Percentiles rank a stretch among this genome's conserved stretches.
Evolutionary conservation across 1,140 invertebrate genomes (phyloP).

Genomic region (Saccostrea glomerata): DNA sequence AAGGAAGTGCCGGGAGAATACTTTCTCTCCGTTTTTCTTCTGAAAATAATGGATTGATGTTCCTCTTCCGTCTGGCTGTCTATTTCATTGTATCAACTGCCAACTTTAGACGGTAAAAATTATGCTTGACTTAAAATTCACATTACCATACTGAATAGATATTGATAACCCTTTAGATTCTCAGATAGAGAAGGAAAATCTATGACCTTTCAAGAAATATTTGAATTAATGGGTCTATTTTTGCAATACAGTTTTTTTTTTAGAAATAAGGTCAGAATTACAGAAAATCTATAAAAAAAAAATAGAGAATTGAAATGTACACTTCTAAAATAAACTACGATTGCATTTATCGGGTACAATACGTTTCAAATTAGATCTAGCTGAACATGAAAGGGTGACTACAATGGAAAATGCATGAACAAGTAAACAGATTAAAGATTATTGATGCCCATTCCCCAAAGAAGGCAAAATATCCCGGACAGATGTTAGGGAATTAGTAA

Average conservation of each 20-base stretch:
- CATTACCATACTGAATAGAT: background rate
- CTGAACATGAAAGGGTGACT: too few species aligned
- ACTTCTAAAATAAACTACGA: too few species aligned
- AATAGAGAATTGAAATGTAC: too few species aligned
- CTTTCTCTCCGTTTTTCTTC: background rate
- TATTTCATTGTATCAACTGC: background rate
- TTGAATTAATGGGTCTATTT: background rate
- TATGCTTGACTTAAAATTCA: background rate
- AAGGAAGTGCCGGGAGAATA: background rate
- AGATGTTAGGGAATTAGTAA: background rate
- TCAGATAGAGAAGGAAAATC: background rate
- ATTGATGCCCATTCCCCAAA: background rate
- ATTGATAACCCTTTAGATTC: background rate
- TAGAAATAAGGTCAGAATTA: too few species aligned
- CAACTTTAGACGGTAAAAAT: background rate
- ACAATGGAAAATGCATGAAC: background rate
- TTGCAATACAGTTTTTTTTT: background rate
- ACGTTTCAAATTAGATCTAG: too few species aligned
- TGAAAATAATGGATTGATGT: background rate
- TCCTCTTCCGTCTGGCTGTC: background rate
- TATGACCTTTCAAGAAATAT: background rate
- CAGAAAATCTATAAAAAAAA: too few species aligned
- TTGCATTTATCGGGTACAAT: too few species aligned
- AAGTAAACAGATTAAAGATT: slow-evolving; percentile 10
- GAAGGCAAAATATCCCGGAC: background rate